phyloP scores from a whole-genome alignment of 1,140 invertebrate species.

The Cotesia vestalis region DNA sequence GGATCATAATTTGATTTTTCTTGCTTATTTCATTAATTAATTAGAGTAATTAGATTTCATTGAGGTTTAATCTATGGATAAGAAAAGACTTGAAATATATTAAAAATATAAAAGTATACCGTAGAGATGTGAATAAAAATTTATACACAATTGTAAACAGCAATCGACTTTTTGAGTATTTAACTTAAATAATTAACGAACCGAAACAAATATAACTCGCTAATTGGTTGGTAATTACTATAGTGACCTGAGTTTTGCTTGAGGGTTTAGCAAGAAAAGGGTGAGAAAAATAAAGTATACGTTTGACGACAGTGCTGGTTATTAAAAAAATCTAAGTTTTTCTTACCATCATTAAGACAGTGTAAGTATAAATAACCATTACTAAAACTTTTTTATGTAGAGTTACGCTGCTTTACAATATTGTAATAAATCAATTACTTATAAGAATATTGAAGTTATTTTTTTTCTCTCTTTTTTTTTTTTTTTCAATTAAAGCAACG shows the following conservation, averaged over 20 bases:
- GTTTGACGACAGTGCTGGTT: background rate
- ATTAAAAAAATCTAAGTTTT: constrained; percentile 17
- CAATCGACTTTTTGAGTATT: constrained; percentile 47
- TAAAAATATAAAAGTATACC: constrained; percentile 45
- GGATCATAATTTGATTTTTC: background rate
- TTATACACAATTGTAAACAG: background rate
- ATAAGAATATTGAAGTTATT: too few relatives aligned
- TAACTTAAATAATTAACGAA: constrained; percentile 61
- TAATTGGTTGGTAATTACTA: constrained; percentile 63
- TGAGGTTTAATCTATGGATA: too few relatives aligned
- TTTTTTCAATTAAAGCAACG: too few relatives aligned
- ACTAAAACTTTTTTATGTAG: background rate
- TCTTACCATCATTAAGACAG: background rate
- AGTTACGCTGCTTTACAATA: too few relatives aligned
- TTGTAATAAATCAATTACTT: too few relatives aligned
- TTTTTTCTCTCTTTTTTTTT: too few relatives aligned
- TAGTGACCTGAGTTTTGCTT: constrained; percentile 51
- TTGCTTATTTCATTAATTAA: too few relatives aligned
- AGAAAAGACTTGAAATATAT: constrained; percentile 10
- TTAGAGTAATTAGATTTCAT: too few relatives aligned
- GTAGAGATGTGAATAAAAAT: background rate
- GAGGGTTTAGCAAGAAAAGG: constrained; percentile 25
- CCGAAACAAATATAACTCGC: constrained; percentile 58
- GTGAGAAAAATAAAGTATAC: constrained; percentile 23
- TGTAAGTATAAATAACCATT: constrained; percentile 6